Evolutionary conservation across 2,888 invertebrate genomes (phyloP), one percentile per base, ranked within the genome.

Genomic region (Lamellibrachia satsuma): DNA sequence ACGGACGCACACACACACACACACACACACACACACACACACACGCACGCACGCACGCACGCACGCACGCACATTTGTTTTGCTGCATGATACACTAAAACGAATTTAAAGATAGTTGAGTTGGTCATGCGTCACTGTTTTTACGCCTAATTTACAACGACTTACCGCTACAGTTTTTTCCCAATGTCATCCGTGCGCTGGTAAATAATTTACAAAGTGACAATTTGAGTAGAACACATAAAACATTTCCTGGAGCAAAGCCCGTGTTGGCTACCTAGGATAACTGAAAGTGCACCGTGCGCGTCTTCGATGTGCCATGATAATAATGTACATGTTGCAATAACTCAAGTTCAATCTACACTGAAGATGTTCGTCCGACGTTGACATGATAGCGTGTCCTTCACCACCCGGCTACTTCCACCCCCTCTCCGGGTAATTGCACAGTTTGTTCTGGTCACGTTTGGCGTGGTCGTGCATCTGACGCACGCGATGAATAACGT

Each of bases 401-500:
- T 57, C 57, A 11, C 8, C 57, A 7, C 8, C 57, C 51, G n/a
- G 7, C 39, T 51, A 60, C 91, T 92, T 52, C 90, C 92, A 75
- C 39, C 91, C 92, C 22, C 90, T 90, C 90, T 93, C 92, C 90
- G 93, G 93, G 90, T 93, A 93, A n/a, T 93, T 91, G 55, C 90
- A 90, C 39, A 93, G 91, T 52, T 57, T 91, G 92, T 93, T 93
- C 55, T 93, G 39, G 75, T 92, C 93, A 27, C 27, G n/a, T 8
- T 92, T 93, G 11, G 94, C 94, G 90, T 94, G 93, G 22, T 94
- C 93, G 93, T 94, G 94, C 94, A 95, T 94, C 8, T 91, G 93
- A 75, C 94, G 94, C 11, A 95, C 93, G 22, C 95, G 93, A 9
- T 93, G 90, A 3, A 95, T 93, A 27, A 95, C 95, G 52, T 94